Percentiles rank a stretch among this genome's conserved stretches.
These are phyloP conservation scores for Gopherus flavomarginatus DNA, from an alignment of 2,113 vertebrate species.

Conservation along the genomic window DNA sequence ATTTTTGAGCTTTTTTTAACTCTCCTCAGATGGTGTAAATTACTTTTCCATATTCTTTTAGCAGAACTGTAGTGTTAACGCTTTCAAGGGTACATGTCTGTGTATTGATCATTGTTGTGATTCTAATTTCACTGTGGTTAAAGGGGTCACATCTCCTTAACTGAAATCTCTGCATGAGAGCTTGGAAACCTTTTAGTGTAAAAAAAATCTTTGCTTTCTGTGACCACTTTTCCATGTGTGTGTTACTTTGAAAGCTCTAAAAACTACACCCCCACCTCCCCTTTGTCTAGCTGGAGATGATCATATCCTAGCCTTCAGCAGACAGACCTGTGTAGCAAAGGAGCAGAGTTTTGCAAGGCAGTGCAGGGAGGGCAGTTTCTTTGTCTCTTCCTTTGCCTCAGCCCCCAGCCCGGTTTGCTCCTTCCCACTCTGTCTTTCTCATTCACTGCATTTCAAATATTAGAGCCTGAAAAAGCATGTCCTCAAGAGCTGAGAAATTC, in stretches of 20 bases:
- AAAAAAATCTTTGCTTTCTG: not conserved
- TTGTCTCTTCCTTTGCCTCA: constrained; percentile 53
- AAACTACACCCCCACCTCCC: not conserved
- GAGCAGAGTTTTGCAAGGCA: not conserved
- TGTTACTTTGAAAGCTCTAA: not conserved
- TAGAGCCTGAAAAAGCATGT: constrained; percentile 49
- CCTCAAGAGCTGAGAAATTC: not conserved
- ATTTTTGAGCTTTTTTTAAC: not conserved
- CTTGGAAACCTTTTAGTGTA: not conserved
- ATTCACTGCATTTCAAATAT: constrained; percentile 20
- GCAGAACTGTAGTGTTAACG: not conserved
- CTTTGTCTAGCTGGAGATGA: constrained; percentile 36
- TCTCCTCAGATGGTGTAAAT: constrained; percentile 15
- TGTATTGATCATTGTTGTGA: constrained; percentile 30
- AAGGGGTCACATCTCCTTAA: not conserved
- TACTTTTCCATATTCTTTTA: constrained; percentile 43
- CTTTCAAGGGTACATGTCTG: not conserved
- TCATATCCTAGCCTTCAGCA: not conserved
- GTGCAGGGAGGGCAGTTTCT: constrained; percentile 60
- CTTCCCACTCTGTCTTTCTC: constrained; percentile 25
- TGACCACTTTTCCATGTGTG: accelerated
- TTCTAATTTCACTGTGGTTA: not conserved
- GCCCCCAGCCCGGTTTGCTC: constrained; percentile 42
- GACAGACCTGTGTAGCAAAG: not conserved
- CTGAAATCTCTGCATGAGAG: not conserved